Base-by-base conservation (phyloP, 2,888 invertebrate species). In the Mimumesa dahlbomi region DNA sequence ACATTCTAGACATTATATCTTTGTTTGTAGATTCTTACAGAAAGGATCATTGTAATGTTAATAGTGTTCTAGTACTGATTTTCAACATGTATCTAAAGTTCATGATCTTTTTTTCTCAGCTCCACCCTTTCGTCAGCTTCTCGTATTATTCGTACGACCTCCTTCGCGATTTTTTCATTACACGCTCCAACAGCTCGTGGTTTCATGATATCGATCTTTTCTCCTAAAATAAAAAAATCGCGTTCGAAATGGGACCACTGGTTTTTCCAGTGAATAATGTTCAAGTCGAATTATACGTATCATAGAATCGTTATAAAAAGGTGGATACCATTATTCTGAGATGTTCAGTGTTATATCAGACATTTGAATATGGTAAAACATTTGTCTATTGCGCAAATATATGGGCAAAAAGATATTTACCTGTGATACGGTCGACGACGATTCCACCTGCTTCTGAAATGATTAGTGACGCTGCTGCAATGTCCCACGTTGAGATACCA, bases 401-500 rank as follows among this genome's bases (percentile, higher is more conserved):
- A 25, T n/a, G 25, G 19, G 34, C 21, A 21, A 46, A 22, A 48
- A 42, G 6, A 13, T 9, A 19, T 50, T 53, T 73, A 87, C 88
- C 88, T 75, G 88, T 88, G 73, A 84, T 81, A 16, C 88, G 87
- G 84, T 95, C 94, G 34, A 92, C 90, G n/a, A 95, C 91, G 56
- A 91, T 89, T 25, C 95, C 96, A 13, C 96, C 96, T 40, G 96
- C 96, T 91, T 96, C 96, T 40, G 90, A 89, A 25, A 95, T 91
- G 70, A 96, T 94, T 36, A 96, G 87, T 19, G 92, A 93, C 1
- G 94, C 94, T 11, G 95, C 96, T 19, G 95, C 93, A 25, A 95
- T 93, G 87, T 96, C 96, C 96, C 96, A 96, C 9, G 94, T 92
- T 79, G 94, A 93, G 42, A 95, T 91, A 61, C 95, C 95, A 21